Evolutionary conservation across 2,113 vertebrate genomes (phyloP), one percentile per base, ranked within the genome.

Genomic region (Hystrix brachyura): DNA sequence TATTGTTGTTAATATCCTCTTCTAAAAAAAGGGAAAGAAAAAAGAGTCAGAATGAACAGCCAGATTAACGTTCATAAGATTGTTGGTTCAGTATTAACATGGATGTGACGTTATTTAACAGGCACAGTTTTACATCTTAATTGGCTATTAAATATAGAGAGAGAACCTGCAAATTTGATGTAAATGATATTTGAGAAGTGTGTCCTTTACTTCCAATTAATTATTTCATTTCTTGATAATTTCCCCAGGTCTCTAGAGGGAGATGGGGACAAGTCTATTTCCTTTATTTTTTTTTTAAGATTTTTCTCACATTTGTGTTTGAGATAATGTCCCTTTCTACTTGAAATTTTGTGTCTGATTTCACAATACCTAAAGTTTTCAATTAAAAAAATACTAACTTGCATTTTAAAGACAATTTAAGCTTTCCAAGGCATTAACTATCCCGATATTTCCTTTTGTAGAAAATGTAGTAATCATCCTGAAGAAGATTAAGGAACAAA

Each of bases 161-260:
- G 94, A 84, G 43, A 13, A 95, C 74, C 15, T 53, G 19, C 9
- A 97, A 84, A 97, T 85, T 92, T 96, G 71, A 88, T 88, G 48
- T 83, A 96, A 94, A 92, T 96, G 71, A 76, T 97, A 95, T 67
- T 94, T 98, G 87, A 71, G 80, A 96, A 97, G 60, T 92, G 29
- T 90, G 55, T 94, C 69, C 69, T 96, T 97, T 87, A 93, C 62
- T 92, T 87, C 64, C 71, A 96, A 94, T 97, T 98, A 97, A 97
- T 98, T 97, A 92, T 97, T 96, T 97, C 27, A 67, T 55, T 80
- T 46, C 55, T 97, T 96, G 76, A 79, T 97, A 95, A 92, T 67
- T 91, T 91, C 78, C 32, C 29, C 55, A 55, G 38, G 67, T 90
- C 96, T 95, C 92, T 90, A 32, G 87, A 96, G 87, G 87, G 10